These are phyloP conservation scores for Therioaphis trifolii DNA, from an alignment of 2,888 invertebrate genomes.

Conservation along the genomic window DNA sequence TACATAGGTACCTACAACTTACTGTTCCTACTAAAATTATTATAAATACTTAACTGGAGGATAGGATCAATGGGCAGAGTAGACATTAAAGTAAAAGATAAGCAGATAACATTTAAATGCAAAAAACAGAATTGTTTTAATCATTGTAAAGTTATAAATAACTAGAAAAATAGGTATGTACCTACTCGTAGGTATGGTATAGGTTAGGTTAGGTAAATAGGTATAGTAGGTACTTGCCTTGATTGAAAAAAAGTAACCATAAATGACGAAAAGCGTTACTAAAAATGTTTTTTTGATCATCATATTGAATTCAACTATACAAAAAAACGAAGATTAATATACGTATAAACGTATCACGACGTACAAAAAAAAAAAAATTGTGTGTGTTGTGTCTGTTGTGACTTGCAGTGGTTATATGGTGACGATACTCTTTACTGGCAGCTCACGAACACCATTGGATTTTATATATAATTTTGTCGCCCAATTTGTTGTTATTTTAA, in stretches of 20 bases:
- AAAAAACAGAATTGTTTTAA: too few relatives aligned
- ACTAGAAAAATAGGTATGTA: too few relatives aligned
- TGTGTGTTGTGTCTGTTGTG: background rate
- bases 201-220: too few relatives aligned
- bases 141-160: too few relatives aligned
- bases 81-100: too few relatives aligned
- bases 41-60: too few relatives aligned
- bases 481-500: background rate
- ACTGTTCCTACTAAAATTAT: too few relatives aligned
- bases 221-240: slow-evolving; percentile 21
- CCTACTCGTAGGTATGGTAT: too few relatives aligned
- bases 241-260: background rate
- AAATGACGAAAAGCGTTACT: background rate
- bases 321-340: background rate
- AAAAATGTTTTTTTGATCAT: slow-evolving; percentile 33
- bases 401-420: too few relatives aligned
- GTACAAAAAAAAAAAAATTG: background rate
- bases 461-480: slow-evolving; percentile 1
- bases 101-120: too few relatives aligned
- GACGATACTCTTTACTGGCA: background rate
- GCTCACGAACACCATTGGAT: background rate
- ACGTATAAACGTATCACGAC: background rate
- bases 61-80: too few relatives aligned
- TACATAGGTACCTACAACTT: too few relatives aligned
- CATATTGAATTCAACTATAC: slow-evolving; percentile 1